These are phyloP conservation scores for Pelusios castaneus DNA, from an alignment of 2,113 vertebrate species.

Conservation along the genomic window DNA sequence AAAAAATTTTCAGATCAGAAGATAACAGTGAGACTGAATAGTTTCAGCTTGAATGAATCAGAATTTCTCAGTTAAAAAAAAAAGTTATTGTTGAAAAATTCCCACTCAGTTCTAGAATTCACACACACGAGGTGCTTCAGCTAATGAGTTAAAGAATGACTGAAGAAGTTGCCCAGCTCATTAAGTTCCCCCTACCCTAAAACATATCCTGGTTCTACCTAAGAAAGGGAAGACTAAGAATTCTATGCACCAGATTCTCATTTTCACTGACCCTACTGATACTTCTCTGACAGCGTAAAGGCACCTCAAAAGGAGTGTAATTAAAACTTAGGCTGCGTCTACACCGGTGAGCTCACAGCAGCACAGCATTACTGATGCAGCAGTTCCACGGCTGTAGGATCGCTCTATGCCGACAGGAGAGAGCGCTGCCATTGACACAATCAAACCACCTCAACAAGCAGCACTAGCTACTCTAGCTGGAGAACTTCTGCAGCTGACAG, in stretches of 20 bases:
- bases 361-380: no score
- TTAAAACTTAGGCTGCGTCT: neutral
- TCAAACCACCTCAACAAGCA: no score
- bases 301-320: neutral
- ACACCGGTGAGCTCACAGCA: no score
- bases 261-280: constrained; percentile 9
- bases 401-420: no score
- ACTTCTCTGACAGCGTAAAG: neutral
- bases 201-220: accelerated
- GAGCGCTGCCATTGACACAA: no score
- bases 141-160: neutral
- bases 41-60: neutral
- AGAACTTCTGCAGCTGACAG: no score
- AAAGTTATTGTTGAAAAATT: neutral
- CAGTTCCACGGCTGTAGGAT: no score
- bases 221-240: accelerated
- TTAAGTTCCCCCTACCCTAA: neutral
- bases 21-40: neutral
- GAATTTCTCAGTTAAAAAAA: neutral
- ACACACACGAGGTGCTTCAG: neutral
- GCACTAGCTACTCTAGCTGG: no score
- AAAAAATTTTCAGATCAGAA: neutral
- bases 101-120: neutral
- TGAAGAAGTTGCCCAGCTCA: neutral
- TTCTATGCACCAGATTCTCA: neutral